Evolutionary conservation across 2,797 vertebrate genomes (phyloP).

Genomic region (Amblyopsis hoosieri): DNA sequence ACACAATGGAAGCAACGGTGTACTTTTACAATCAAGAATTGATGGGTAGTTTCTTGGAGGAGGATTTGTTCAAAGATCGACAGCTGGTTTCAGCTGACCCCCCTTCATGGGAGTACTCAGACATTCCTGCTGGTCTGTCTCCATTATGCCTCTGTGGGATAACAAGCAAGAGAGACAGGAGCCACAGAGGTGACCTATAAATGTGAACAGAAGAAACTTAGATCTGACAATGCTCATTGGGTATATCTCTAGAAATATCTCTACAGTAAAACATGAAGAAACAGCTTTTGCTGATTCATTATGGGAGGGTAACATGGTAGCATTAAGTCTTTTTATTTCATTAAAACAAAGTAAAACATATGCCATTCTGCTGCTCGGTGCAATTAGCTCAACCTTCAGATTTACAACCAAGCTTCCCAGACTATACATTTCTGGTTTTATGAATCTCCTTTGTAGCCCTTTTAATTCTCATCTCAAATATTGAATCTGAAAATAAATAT

Average conservation of each 20-base stretch:
- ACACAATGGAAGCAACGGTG: neutral
- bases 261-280: constrained; percentile 6
- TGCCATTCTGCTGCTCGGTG: constrained; percentile 35
- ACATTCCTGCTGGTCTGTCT: constrained; percentile 46
- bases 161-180: constrained; percentile 32
- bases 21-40: constrained; percentile 17
- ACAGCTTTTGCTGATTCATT: constrained; percentile 18
- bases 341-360: constrained; percentile 32
- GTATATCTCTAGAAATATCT: too few relatives aligned
- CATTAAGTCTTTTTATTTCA: neutral
- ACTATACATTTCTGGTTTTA: constrained; percentile 34
- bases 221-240: constrained; percentile 3
- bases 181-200: constrained; percentile 42
- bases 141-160: constrained; percentile 47
- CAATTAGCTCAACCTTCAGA: constrained; percentile 52
- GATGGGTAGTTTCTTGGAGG: constrained; percentile 27
- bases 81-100: constrained; percentile 53
- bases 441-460: constrained; percentile 39
- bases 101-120: constrained; percentile 44
- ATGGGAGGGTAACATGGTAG: neutral
- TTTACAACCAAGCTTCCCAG: constrained; percentile 43
- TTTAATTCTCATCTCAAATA: constrained; percentile 59
- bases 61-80: constrained; percentile 33
- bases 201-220: constrained; percentile 17
- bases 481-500: constrained; percentile 51